phyloP scores from a whole-genome alignment of 53 echinoderm and acorn worm species.

The Apostichopus leukothele region DNA sequence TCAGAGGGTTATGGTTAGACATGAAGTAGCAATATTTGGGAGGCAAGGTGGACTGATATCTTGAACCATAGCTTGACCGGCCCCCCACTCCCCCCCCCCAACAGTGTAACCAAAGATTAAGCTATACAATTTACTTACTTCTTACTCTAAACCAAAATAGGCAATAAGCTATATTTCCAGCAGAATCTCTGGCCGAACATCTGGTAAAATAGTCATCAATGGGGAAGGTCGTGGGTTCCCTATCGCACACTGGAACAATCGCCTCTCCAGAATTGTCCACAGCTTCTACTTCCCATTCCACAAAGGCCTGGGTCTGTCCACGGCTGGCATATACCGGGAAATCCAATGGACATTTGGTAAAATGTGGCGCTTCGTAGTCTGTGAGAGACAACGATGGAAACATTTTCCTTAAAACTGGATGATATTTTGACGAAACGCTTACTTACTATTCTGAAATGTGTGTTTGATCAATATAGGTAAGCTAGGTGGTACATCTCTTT shows the following conservation, averaged over 20 bases:
- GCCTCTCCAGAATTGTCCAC: slow-evolving; percentile 56
- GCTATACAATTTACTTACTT: neutral
- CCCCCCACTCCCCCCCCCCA: no score
- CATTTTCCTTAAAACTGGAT: no score
- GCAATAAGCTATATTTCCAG: neutral
- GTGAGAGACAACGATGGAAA: neutral
- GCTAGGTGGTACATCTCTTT: no score
- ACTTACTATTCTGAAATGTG: no score
- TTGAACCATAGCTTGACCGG: no score
- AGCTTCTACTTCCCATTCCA: slow-evolving; percentile 68
- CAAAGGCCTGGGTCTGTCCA: slow-evolving; percentile 42
- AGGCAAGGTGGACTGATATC: no score
- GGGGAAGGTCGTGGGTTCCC: slow-evolving; percentile 19
- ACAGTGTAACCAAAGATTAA: no score
- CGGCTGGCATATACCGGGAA: slow-evolving; percentile 57
- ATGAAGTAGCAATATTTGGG: no score
- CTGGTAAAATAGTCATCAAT: slow-evolving; percentile 34
- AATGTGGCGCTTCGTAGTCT: slow-evolving; percentile 70
- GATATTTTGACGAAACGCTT: no score
- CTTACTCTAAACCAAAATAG: neutral
- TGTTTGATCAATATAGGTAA: no score
- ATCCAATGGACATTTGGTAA: slow-evolving; percentile 63
- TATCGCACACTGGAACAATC: slow-evolving; percentile 8
- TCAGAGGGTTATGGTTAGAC: no score
- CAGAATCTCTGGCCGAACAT: slow-evolving; percentile 39